These are phyloP conservation scores for Drosophila tani DNA, from an alignment of 1,140 invertebrate genomes.

Conservation along the genomic window DNA sequence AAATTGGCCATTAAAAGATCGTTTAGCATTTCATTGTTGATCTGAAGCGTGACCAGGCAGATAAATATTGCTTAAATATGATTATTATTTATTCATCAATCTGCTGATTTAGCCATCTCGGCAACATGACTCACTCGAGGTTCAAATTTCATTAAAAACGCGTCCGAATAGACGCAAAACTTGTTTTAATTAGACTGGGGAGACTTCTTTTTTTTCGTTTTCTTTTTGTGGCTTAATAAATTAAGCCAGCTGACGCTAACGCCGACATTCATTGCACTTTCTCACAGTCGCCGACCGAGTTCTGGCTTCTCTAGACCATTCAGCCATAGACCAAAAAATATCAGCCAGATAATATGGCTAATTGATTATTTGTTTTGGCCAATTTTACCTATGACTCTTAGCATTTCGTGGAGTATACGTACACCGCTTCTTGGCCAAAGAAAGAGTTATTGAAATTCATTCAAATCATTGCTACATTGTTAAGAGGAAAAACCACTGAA, in stretches of 20 bases:
- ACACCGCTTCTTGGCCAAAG: constrained; percentile 1
- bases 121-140: constrained; percentile 34
- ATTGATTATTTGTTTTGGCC: constrained; percentile 28
- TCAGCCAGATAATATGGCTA: constrained; percentile 17
- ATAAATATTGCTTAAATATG: constrained; percentile 43
- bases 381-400: constrained; percentile 16
- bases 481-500: constrained; percentile 38
- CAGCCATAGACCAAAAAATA: background rate
- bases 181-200: constrained; percentile 50
- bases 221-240: constrained; percentile 43
- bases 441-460: constrained; percentile 25
- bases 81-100: constrained; percentile 54
- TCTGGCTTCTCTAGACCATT: constrained; percentile 30
- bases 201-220: constrained; percentile 16
- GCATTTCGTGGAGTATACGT: constrained; percentile 1
- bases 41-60: constrained; percentile 55
- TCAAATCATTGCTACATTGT: constrained; percentile 24
- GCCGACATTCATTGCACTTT: constrained; percentile 56
- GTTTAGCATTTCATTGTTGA: constrained; percentile 51
- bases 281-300: constrained; percentile 34
- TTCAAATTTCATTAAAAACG: constrained; percentile 19
- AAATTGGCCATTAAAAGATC: constrained; percentile 80
- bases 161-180: constrained; percentile 34
- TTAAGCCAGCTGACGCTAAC: constrained; percentile 21
- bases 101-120: constrained; percentile 10